These are phyloP conservation scores for Phoxinus phoxinus DNA, from an alignment of 2,113 vertebrate genomes.

Conservation along the genomic window DNA sequence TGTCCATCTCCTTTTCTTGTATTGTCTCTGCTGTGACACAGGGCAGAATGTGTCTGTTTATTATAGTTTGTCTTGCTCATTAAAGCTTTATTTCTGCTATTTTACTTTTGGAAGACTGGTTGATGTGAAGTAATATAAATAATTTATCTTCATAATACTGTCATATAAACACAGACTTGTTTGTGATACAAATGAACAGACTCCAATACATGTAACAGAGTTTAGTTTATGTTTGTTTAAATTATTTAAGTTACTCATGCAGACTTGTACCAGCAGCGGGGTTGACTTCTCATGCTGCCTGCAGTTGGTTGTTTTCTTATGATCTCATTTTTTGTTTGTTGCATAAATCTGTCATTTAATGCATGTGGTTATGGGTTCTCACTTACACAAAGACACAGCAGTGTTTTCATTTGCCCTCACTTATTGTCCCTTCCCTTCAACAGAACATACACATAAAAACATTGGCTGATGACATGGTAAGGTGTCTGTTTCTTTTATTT, in stretches of 20 bases:
- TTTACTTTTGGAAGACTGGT: neutral
- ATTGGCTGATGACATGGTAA: constrained; percentile 99
- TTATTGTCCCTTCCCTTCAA: constrained; percentile 83
- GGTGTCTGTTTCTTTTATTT: constrained; percentile 74
- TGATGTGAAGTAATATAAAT: neutral
- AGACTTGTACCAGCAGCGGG: neutral
- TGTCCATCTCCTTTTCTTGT: neutral
- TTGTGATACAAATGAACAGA: neutral
- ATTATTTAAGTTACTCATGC: neutral
- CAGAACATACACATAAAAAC: constrained; percentile 99
- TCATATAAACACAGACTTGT: neutral
- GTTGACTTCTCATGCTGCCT: neutral
- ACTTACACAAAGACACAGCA: constrained; percentile 54
- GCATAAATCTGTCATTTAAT: constrained; percentile 30
- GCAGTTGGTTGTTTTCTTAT: neutral
- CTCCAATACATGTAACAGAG: neutral
- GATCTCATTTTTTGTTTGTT: neutral
- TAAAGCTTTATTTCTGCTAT: neutral
- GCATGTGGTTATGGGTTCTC: constrained; percentile 41
- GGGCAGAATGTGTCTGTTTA: neutral
- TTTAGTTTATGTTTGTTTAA: neutral
- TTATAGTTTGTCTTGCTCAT: neutral
- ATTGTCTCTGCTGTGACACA: neutral
- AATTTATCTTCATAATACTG: constrained; percentile 6
- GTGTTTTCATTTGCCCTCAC: constrained; percentile 75